phyloP scores from a whole-genome alignment of 2,113 vertebrate species.

The Aegithalos caudatus region DNA sequence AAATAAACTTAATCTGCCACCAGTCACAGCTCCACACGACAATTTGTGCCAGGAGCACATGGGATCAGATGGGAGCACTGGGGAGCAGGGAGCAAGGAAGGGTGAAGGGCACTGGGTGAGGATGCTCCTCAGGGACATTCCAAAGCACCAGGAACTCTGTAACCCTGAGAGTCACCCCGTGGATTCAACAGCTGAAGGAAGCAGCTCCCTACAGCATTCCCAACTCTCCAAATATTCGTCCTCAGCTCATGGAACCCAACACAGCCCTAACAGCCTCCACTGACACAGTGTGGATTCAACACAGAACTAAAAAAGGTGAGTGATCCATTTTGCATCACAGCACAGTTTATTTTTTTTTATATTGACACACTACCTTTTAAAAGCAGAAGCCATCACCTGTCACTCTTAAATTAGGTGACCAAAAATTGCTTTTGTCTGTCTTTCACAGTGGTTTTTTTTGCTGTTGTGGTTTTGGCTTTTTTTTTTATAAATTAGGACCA shows the following conservation, averaged over 20 bases:
- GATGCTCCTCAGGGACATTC: background rate
- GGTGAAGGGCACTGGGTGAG: background rate
- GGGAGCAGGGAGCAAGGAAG: background rate
- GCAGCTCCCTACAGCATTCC: background rate
- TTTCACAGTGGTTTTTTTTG: background rate
- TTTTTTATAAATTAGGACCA: background rate
- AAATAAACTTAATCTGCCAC: background rate
- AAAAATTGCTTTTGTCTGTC: background rate
- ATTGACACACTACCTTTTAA: background rate
- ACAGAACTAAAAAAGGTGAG: background rate
- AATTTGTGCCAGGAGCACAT: background rate
- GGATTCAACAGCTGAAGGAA: fast-evolving
- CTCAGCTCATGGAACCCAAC: background rate
- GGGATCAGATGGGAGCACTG: background rate
- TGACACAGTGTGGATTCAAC: background rate
- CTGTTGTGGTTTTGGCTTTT: background rate
- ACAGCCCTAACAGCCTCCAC: background rate
- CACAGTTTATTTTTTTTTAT: background rate
- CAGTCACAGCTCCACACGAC: background rate
- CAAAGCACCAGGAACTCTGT: background rate
- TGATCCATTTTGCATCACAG: background rate
- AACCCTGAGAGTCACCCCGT: background rate
- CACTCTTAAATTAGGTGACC: background rate
- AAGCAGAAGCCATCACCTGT: background rate
- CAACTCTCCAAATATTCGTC: background rate